Base-by-base conservation (phyloP, 2,888 invertebrate species). In the Scelioninae gen. 1 region DNA sequence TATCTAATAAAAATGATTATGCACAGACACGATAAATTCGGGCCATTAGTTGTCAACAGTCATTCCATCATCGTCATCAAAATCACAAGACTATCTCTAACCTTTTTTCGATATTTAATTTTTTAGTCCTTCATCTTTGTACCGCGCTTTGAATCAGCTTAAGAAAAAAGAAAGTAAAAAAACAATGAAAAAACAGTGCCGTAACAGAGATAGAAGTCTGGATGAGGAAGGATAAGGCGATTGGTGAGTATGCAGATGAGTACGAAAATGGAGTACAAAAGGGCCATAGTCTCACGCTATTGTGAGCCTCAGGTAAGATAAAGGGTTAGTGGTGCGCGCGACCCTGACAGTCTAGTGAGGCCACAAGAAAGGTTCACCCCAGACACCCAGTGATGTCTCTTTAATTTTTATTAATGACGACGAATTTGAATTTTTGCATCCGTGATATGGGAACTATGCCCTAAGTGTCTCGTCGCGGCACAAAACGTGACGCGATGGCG, bases 371-470 rank as follows among this genome's bases (percentile, higher is more conserved):
- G 83, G 87, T 80, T 86, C 87, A 88, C 87, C 86, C 87, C 87
- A 86, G 66, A 75, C 84, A 87, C 87, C 86, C 86, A 86, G 87
- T 90, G 92, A 92, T 92, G 92, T 92, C 92, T 92, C 92, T 92
- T 92, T 92, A 92, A 92, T 92, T 92, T 92, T 92, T 92, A 92
- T 92, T 92, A 92, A 92, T 92, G 92, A 92, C 91, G 76, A 80
- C 80, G 87, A 89, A 92, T 92, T 92, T 92, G 91, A 92, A 92
- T 92, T 91, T 92, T 88, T 92, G 92, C 91, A 92, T 92, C 88
- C 85, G 88, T 91, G 92, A 92, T 92, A 92, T 92, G 92, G 92
- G 92, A 92, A 92, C 91, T 77, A 53, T 76, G 56, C 55, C 62
- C 76, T 66, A 51, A 66, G 72, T 60, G 53, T 66, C 72, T 69